Evolutionary conservation across 1,140 invertebrate species (phyloP).

Genomic region (Bombus sylvicola): DNA sequence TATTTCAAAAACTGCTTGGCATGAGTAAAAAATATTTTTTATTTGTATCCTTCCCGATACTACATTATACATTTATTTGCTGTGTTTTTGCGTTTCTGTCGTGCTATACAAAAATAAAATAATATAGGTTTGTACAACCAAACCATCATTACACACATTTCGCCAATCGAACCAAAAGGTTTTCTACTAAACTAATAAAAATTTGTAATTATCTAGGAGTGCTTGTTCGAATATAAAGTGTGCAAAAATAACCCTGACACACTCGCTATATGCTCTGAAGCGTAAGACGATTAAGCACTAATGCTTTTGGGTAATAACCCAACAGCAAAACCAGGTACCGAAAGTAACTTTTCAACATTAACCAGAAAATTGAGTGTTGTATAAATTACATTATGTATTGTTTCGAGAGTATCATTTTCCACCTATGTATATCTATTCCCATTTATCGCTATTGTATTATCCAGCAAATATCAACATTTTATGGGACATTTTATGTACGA

Average conservation of each 20-base stretch:
- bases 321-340: slow-evolving; percentile 67
- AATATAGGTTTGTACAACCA: slow-evolving; percentile 30
- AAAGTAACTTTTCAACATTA: slow-evolving; percentile 62
- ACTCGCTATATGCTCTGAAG: slow-evolving; percentile 44
- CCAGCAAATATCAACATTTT: slow-evolving; percentile 14
- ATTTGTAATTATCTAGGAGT: slow-evolving; percentile 34
- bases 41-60: slow-evolving; percentile 48
- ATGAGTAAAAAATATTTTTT: slow-evolving; percentile 56
- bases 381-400: neutral
- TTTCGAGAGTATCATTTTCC: neutral
- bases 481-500: neutral
- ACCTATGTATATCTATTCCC: neutral
- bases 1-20: neutral
- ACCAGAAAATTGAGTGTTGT: neutral
- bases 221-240: slow-evolving; percentile 17
- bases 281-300: slow-evolving; percentile 42
- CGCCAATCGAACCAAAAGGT: slow-evolving; percentile 19
- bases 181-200: slow-evolving; percentile 13
- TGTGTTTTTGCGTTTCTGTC: slow-evolving; percentile 27
- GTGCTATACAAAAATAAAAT: slow-evolving; percentile 66
- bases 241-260: slow-evolving; percentile 15
- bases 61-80: slow-evolving; percentile 59
- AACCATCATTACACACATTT: slow-evolving; percentile 6
- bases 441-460: slow-evolving; percentile 17
- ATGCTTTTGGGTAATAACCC: slow-evolving; percentile 37